Percentiles rank a stretch among this genome's conserved stretches.
phyloP scores from a whole-genome alignment of 2,888 invertebrate species.

The Biston stratarius region DNA sequence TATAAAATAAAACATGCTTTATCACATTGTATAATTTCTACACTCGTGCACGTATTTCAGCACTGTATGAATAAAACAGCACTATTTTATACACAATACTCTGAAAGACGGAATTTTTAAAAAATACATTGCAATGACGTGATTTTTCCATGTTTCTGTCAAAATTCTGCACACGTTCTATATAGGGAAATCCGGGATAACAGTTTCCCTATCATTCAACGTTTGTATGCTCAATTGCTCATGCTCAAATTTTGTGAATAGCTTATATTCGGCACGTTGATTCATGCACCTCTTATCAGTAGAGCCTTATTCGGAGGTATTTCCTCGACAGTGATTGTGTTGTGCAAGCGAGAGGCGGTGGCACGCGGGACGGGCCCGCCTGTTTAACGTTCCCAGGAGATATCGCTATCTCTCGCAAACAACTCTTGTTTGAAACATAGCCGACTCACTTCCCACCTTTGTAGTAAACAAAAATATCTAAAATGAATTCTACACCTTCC shows the following conservation, averaged over 20 bases:
- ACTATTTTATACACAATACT: too few species aligned
- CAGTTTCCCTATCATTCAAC: background rate
- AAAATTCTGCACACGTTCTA: too few species aligned
- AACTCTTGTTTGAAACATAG: constrained; percentile 80
- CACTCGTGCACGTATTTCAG: too few species aligned
- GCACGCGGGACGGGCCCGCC: constrained; percentile 75
- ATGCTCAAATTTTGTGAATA: too few species aligned
- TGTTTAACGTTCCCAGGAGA: constrained; percentile 85
- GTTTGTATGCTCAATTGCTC: background rate
- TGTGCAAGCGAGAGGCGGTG: constrained; percentile 73
- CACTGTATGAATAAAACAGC: too few species aligned
- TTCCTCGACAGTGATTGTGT: constrained; percentile 61
- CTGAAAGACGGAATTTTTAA: too few species aligned
- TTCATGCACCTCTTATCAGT: constrained; percentile 34
- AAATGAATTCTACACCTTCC: constrained; percentile 43
- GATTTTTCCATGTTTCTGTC: too few species aligned
- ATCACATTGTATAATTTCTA: too few species aligned
- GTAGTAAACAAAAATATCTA: constrained; percentile 27
- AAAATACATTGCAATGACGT: too few species aligned
- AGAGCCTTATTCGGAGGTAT: constrained; percentile 49
- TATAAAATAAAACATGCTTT: too few species aligned
- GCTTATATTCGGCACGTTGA: constrained; percentile 16
- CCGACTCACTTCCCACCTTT: constrained; percentile 63
- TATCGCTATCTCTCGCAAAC: constrained; percentile 84
- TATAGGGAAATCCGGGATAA: too few species aligned